Conservation (phyloP, 2,888 invertebrate species). For the Andrena flavipes region DNA sequence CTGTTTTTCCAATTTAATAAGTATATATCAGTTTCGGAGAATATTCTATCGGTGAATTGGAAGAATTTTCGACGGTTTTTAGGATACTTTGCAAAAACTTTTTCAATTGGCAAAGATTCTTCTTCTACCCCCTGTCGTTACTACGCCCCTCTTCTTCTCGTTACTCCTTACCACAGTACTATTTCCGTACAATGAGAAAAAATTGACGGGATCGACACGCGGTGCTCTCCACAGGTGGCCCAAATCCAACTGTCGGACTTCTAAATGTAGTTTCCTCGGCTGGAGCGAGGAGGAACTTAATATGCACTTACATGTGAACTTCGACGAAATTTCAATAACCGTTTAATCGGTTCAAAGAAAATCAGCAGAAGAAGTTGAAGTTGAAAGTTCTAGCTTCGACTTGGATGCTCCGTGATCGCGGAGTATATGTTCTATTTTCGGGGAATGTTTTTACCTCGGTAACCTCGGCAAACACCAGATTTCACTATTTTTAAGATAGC, state of each 20-base stretch:
- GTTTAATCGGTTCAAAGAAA: too few species aligned
- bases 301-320: too few species aligned
- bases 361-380: too few species aligned
- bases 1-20: neutral
- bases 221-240: slow-evolving; percentile 70
- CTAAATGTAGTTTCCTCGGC: too few species aligned
- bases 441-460: slow-evolving; percentile 35
- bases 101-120: neutral
- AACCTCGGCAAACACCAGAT: slow-evolving; percentile 47
- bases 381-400: neutral
- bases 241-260: slow-evolving; percentile 34
- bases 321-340: too few species aligned
- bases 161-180: neutral
- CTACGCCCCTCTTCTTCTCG: neutral
- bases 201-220: neutral
- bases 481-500: slow-evolving; percentile 53
- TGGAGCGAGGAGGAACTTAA: too few species aligned
- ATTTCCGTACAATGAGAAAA: neutral
- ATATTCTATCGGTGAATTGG: neutral
- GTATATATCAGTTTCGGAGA: neutral
- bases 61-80: neutral
- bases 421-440: slow-evolving; percentile 56
- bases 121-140: neutral
- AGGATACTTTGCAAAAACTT: neutral
- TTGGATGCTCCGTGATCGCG: slow-evolving; percentile 18